Evolutionary conservation across 2,888 invertebrate genomes (phyloP).

Genomic region (Autographa pulchrina): DNA sequence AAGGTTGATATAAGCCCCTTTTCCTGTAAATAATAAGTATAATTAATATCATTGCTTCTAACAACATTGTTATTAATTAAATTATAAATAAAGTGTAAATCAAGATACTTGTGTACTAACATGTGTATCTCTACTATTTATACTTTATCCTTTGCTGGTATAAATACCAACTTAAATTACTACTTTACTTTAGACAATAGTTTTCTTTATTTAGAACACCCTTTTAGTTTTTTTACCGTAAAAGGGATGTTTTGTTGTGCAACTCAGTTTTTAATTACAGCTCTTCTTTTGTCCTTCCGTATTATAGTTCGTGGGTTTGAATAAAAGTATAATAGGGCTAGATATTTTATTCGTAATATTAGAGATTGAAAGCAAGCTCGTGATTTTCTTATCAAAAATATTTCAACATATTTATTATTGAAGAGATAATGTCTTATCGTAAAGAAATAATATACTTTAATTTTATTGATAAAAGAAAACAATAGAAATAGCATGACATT

Average conservation of each 20-base stretch:
- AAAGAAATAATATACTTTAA: background rate
- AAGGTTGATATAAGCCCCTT: background rate
- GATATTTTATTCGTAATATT: background rate
- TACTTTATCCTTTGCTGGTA: background rate
- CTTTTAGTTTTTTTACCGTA: background rate
- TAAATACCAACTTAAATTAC: background rate
- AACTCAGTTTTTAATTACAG: background rate
- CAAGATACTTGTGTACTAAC: background rate
- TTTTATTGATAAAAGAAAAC: background rate
- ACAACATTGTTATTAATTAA: background rate
- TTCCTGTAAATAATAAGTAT: background rate
- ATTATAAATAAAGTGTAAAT: too few species aligned
- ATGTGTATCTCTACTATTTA: background rate
- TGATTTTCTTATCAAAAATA: background rate
- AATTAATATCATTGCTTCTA: background rate
- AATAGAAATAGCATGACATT: background rate
- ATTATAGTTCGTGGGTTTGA: slow-evolving; percentile 16
- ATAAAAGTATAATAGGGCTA: too few species aligned
- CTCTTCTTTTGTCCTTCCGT: background rate
- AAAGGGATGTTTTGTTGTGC: background rate
- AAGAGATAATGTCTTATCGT: background rate
- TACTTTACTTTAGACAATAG: background rate
- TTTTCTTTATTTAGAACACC: background rate
- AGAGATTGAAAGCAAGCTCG: background rate
- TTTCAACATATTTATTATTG: background rate